Base-by-base conservation (phyloP, 2,797 vertebrate species). In the Psittacula derbiana region DNA sequence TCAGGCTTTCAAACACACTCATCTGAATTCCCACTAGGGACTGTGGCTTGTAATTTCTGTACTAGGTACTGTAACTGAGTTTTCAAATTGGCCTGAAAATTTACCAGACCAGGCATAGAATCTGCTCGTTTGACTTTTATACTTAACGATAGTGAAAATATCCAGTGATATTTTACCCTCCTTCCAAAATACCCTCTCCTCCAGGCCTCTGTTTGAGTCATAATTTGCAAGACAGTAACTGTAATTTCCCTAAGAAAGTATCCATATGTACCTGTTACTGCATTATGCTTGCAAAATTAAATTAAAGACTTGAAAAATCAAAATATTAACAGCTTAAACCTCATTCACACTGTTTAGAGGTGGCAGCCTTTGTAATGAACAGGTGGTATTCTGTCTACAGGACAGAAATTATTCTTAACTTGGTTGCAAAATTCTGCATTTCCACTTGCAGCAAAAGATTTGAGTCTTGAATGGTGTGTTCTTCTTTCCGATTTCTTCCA, bases 71-170 rank as follows among this genome's bases (percentile, higher is more conserved):
- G 33, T 58, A 91, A 94, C 82, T 71, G 41, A 86, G 12, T 41
- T 90, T 90, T 82, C 60, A 90, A 95, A 93, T 58, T 78, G 17
- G n/a, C 36, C 74, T 90, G 88, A 89, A 94, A 89, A 78, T 85
- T 89, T 85, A 88, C 71, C 53, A 92, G 23, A 43, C 67, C 74
- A 71, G 65, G 61, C 57, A 94, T 67, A 78, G 95, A 94, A 80
- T 74, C 83, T 93, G 44, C 10, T 89, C 28, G 38, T 93, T 50
- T 92, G 71, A 74, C 57, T 71, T 71, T 87, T 85, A 71, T 65
- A 57, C 18, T 76, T 82, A 46, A 74, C 3, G 3, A 80, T 73
- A 89, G 53, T 75, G 40, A 71, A 82, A 95, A 92, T 33, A 47
- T 33, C 23, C 53, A 78, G 38, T 53, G 33, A 52, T 80, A 82